Base-by-base conservation (phyloP, 2,888 invertebrate species). In the Lithodes maja region DNA sequence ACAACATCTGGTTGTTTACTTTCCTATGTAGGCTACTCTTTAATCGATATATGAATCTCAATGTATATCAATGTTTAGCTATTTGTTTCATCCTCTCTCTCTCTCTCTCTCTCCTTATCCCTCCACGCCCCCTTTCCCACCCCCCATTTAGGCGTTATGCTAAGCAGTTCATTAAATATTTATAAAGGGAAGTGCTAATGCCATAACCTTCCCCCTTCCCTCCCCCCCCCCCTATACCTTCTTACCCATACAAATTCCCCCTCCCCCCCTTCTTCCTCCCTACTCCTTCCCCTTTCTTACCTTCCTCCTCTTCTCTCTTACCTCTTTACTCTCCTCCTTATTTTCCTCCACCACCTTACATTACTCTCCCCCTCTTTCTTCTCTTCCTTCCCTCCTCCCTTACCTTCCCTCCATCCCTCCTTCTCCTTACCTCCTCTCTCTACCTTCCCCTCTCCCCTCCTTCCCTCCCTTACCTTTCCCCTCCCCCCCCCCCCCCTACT, bases 191-290 rank as follows among this genome's bases (percentile, higher is more conserved):
- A n/a, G 17, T n/a, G n/a, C n/a, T n/a, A 71, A n/a, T n/a, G 71
- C 15, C 71, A 80, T 80, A 80, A 80, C 61, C 49, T 61, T 33
- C 61, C 61, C 61, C 61, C 12, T 61, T 7, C 61, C 61, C 61
- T 61, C 61, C 61, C 61, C 12, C 12, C 12, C 5, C 7, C 5
- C 61, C 61, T 12, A 61, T 12, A 5, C 61, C 12, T 61, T 61
- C 12, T 12, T 61, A 5, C 5, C 12, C 61, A 7, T 12, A 5
- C 61, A 15, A 15, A 71, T 71, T n/a, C 12, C 3, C 71, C 71
- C 71, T 1, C 71, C 71, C n/a, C 5, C n/a, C n/a, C n/a, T 2
- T n/a, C n/a, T n/a, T 71, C n/a, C n/a, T 71, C 71, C n/a, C 71
- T 3, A 3, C 78, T 49, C 78, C n/a, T n/a, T n/a, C 71, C 71